Evolutionary conservation across 2,797 vertebrate species (phyloP).

Genomic region (Balearica regulorum): DNA sequence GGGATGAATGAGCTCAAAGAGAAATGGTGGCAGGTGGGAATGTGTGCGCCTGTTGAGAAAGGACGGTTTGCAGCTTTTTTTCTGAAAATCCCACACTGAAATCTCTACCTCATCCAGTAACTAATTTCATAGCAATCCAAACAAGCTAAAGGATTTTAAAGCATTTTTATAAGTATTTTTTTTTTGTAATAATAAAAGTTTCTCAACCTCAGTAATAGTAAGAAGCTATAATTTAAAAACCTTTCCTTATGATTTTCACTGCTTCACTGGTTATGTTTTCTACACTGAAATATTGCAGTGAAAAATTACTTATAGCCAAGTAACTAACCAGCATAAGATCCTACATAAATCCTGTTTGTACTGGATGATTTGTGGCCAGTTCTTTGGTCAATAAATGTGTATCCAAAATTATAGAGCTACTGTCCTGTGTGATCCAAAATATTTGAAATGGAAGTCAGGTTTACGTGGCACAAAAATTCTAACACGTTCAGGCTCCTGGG

Average conservation of each 20-base stretch:
- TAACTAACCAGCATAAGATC: neutral
- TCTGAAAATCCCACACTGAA: neutral
- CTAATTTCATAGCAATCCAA: neutral
- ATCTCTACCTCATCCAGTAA: neutral
- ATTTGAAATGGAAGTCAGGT: neutral
- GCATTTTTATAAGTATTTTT: neutral
- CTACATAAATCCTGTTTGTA: constrained; percentile 20
- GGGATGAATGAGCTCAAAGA: neutral
- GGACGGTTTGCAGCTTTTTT: neutral
- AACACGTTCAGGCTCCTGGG: neutral
- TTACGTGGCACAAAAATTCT: neutral
- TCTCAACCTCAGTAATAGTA: neutral
- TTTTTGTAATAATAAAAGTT: neutral
- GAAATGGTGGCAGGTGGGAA: neutral
- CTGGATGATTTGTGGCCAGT: neutral
- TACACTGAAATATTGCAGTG: neutral
- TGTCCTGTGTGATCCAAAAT: neutral
- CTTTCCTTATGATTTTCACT: neutral
- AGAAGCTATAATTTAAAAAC: neutral
- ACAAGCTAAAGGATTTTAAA: neutral
- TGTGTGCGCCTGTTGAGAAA: neutral
- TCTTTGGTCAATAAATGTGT: neutral
- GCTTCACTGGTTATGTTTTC: constrained; percentile 5
- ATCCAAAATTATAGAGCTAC: neutral
- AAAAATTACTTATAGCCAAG: constrained; percentile 9